These are phyloP conservation scores for Bergia sp. DNA, from an alignment of 92 coral and sea anemone species.

Conservation along the genomic window DNA sequence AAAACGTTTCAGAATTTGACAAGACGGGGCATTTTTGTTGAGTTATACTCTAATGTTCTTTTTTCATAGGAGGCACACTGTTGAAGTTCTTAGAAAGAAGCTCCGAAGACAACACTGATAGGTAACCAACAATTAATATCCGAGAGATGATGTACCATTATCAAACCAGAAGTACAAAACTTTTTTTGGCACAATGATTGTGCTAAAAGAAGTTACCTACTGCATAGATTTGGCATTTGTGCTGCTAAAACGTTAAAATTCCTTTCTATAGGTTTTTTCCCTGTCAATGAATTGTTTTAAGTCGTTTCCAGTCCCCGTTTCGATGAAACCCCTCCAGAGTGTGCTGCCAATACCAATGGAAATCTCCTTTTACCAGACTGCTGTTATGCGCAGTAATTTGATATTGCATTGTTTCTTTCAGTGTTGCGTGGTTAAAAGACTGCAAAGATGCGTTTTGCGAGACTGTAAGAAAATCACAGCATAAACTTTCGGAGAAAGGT, in stretches of 20 bases:
- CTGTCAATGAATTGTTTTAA: too few species aligned
- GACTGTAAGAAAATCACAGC: conserved; percentile 58
- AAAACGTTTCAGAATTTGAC: not conserved
- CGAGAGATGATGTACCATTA: too few species aligned
- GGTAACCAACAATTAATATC: conserved; percentile 35
- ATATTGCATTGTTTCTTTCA: conserved; percentile 1
- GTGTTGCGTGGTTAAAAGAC: conserved; percentile 80
- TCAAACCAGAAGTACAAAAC: too few species aligned
- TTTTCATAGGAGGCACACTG: conserved; percentile 58
- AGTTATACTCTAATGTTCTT: not conserved
- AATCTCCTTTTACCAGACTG: too few species aligned
- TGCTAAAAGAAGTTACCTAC: too few species aligned
- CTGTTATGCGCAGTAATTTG: not conserved
- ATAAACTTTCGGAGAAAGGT: conserved; percentile 75
- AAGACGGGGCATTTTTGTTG: not conserved
- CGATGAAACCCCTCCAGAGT: too few species aligned
- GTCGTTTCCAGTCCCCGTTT: too few species aligned
- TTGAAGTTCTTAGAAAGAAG: conserved; percentile 71
- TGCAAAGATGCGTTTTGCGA: conserved; percentile 75
- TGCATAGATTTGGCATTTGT: too few species aligned
- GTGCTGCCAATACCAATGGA: too few species aligned
- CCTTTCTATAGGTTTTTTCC: too few species aligned
- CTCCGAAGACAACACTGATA: conserved; percentile 60
- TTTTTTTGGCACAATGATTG: too few species aligned
- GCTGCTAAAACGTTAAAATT: too few species aligned